Percentiles rank a stretch among this genome's conserved stretches.
Conservation (phyloP, 1,140 invertebrate species). For the Diorhabda carinulata region DNA sequence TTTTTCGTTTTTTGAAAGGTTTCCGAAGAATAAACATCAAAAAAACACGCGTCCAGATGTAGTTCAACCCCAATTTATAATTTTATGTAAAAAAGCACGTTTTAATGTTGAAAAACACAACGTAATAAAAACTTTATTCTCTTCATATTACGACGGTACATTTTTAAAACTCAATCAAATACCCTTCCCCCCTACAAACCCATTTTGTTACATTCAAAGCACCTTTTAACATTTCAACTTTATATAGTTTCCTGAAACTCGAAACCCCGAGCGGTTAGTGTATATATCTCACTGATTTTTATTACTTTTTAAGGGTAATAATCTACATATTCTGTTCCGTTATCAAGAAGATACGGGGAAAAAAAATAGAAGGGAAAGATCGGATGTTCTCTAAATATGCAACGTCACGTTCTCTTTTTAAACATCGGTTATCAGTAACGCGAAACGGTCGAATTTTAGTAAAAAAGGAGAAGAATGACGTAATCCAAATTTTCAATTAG, state of each 20-base stretch:
- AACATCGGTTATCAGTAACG: neutral
- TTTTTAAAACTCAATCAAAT: neutral
- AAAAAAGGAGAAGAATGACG: too few relatives aligned
- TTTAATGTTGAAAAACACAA: too few relatives aligned
- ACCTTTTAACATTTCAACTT: neutral
- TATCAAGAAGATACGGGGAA: neutral
- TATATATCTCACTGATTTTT: neutral
- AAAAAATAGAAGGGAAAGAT: neutral
- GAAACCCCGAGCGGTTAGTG: neutral
- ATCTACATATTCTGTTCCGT: neutral
- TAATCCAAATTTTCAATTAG: too few relatives aligned
- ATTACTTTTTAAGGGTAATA: constrained; percentile 3
- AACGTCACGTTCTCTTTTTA: neutral
- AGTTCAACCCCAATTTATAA: too few relatives aligned
- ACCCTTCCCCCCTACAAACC: neutral
- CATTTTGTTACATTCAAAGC: neutral
- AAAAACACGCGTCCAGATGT: too few relatives aligned
- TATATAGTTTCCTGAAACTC: neutral
- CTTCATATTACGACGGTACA: neutral
- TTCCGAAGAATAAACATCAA: too few relatives aligned
- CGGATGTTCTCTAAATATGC: neutral
- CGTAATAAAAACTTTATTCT: too few relatives aligned
- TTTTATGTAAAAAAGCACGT: too few relatives aligned
- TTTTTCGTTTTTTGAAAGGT: too few relatives aligned
- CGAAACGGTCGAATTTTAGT: too few relatives aligned